Percentiles rank a stretch among this genome's conserved stretches.
These are phyloP conservation scores for Rhadinocentrus ornatus DNA, from an alignment of 2,797 vertebrate species.

Conservation along the genomic window DNA sequence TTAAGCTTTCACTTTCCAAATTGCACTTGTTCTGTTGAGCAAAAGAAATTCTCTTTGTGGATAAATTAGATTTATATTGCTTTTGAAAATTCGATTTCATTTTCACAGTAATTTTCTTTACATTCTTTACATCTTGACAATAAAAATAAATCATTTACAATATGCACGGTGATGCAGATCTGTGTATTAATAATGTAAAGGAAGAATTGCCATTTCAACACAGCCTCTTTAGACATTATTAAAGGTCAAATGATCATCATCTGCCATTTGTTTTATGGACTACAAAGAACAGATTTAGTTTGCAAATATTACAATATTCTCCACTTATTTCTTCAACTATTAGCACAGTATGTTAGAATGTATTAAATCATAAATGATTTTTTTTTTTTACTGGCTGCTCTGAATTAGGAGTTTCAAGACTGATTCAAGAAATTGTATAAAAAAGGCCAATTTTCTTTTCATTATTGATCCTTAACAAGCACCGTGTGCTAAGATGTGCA, in stretches of 20 bases:
- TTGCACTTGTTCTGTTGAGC: constrained; percentile 7
- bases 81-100: constrained; percentile 5
- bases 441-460: neutral
- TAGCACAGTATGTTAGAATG: constrained; percentile 25
- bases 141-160: constrained; percentile 44
- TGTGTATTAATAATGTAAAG: constrained; percentile 53
- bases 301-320: constrained; percentile 58
- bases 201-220: constrained; percentile 42
- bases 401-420: neutral
- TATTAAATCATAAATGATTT: too few relatives aligned
- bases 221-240: constrained; percentile 46
- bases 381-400: neutral
- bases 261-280: constrained; percentile 12
- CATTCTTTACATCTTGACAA: constrained; percentile 35
- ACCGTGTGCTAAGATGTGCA: constrained; percentile 5
- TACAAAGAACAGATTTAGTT: constrained; percentile 45
- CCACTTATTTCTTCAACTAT: constrained; percentile 37
- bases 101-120: constrained; percentile 10
- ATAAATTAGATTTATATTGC: constrained; percentile 6
- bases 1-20: neutral
- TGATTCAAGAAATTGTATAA: neutral
- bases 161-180: constrained; percentile 36
- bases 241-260: constrained; percentile 39
- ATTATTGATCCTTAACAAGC: constrained; percentile 1
- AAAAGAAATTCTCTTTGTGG: constrained; percentile 3